phyloP scores from a whole-genome alignment of 2,113 vertebrate species.

The Catharus bicknelli region DNA sequence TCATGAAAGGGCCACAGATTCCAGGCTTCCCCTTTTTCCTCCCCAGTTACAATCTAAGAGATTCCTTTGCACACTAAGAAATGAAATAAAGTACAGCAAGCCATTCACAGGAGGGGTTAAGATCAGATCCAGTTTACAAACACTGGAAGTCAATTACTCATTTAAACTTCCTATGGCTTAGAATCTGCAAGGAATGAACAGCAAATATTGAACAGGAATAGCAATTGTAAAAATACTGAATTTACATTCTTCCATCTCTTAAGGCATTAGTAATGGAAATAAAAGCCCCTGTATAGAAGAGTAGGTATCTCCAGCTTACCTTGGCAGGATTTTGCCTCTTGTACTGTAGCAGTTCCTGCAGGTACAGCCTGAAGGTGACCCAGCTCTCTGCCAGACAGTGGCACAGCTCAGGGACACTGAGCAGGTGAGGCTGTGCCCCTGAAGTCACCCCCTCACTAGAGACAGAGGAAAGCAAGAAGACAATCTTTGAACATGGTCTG shows the following conservation, averaged over 20 bases:
- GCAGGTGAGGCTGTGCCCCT: slow-evolving; percentile 84
- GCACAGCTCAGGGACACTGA: slow-evolving; percentile 92
- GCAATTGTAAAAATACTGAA: background rate
- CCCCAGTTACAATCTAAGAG: background rate
- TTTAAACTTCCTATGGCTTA: background rate
- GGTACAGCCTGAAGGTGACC: slow-evolving; percentile 89
- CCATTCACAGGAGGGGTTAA: background rate
- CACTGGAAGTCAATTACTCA: background rate
- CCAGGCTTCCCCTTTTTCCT: background rate
- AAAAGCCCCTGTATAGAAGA: slow-evolving; percentile 28
- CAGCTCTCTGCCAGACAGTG: slow-evolving; percentile 95
- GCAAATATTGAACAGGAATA: background rate
- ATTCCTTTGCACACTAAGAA: background rate
- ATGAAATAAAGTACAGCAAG: background rate
- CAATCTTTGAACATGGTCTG: slow-evolving; percentile 32
- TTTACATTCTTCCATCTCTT: background rate
- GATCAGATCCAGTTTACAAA: background rate
- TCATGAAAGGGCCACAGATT: background rate
- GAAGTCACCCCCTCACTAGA: slow-evolving; percentile 81
- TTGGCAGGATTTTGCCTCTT: slow-evolving; percentile 93
- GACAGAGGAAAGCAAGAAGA: slow-evolving; percentile 70
- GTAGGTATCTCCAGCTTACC: slow-evolving; percentile 74
- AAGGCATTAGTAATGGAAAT: background rate
- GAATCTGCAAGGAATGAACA: background rate
- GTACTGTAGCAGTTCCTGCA: slow-evolving; percentile 94